phyloP scores from a whole-genome alignment of 2,888 invertebrate species.

The Phaedon cochleariae region DNA sequence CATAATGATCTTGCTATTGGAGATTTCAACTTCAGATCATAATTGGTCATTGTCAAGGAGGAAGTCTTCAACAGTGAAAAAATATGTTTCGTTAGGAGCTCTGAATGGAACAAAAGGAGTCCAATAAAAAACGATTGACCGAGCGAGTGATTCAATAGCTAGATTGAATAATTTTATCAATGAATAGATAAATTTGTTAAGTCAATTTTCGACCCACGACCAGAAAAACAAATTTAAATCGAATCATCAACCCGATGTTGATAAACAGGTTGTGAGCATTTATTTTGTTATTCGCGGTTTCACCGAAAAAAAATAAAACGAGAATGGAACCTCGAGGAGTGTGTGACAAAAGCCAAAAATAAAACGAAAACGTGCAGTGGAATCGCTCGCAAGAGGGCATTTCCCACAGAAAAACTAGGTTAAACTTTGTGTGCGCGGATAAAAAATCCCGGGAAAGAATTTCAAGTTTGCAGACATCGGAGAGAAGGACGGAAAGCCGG shows the following conservation, averaged over 20 bases:
- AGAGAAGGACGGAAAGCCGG: constrained; percentile 30
- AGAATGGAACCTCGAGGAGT: background rate
- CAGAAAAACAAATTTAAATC: constrained; percentile 37
- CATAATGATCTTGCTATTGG: no score
- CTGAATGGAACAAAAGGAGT: constrained; percentile 19
- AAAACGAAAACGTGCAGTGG: constrained; percentile 13
- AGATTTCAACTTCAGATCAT: no score
- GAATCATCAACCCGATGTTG: constrained; percentile 24
- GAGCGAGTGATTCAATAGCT: constrained; percentile 56
- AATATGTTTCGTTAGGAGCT: background rate
- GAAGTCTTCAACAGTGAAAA: background rate
- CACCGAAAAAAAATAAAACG: constrained; percentile 2
- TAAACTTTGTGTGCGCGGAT: constrained; percentile 36
- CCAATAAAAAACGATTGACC: constrained; percentile 35
- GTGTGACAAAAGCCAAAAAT: constrained; percentile 18
- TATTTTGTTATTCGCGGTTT: constrained; percentile 6
- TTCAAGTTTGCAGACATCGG: constrained; percentile 42
- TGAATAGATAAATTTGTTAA: constrained; percentile 61
- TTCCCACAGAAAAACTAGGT: constrained; percentile 46
- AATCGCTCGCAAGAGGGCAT: constrained; percentile 32
- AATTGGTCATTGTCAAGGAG: background rate
- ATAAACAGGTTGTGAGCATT: constrained; percentile 25
- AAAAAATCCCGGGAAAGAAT: constrained; percentile 41
- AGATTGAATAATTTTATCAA: constrained; percentile 52
- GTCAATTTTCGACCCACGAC: constrained; percentile 51